Percentiles rank a stretch among this genome's conserved stretches.
Evolutionary conservation across 2,797 vertebrate genomes (phyloP).

Genomic region (Phalloptychus januarius): DNA sequence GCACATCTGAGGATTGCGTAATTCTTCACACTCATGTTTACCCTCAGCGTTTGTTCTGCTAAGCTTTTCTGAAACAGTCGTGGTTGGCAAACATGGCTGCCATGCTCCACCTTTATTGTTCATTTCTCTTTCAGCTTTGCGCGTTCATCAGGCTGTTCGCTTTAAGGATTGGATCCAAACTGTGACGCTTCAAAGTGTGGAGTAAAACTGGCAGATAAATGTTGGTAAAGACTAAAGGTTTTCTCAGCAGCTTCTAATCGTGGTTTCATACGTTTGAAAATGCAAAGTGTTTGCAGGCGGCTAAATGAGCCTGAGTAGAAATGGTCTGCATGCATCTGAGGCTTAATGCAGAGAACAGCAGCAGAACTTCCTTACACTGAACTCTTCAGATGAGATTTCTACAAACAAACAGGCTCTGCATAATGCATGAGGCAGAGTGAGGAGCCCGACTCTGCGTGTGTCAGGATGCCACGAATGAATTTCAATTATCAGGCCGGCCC

Average conservation of each 20-base stretch:
- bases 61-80: background rate
- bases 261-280: background rate
- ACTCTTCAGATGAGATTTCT: slow-evolving; percentile 37
- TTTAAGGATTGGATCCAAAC: background rate
- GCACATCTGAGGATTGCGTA: slow-evolving; percentile 18
- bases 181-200: background rate
- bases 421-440: slow-evolving; percentile 57
- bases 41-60: slow-evolving; percentile 1
- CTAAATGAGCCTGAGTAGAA: slow-evolving; percentile 10
- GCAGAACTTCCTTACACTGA: slow-evolving; percentile 31
- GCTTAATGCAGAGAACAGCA: slow-evolving; percentile 28
- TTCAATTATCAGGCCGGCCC: slow-evolving; percentile 5
- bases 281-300: background rate
- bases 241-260: background rate
- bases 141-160: background rate
- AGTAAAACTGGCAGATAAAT: background rate
- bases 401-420: slow-evolving; percentile 51
- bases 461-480: slow-evolving; percentile 17
- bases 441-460: slow-evolving; percentile 28
- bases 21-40: slow-evolving; percentile 12
- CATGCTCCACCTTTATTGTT: background rate
- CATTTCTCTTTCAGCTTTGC: background rate
- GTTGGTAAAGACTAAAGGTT: background rate
- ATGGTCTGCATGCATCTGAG: slow-evolving; percentile 32
- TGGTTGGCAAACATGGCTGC: background rate